A percentile compares a stretch with the other conserved stretches of the same genome.
These are phyloP conservation scores for Drosophila emarginata DNA, from an alignment of 2,888 invertebrate species.

Conservation along the genomic window DNA sequence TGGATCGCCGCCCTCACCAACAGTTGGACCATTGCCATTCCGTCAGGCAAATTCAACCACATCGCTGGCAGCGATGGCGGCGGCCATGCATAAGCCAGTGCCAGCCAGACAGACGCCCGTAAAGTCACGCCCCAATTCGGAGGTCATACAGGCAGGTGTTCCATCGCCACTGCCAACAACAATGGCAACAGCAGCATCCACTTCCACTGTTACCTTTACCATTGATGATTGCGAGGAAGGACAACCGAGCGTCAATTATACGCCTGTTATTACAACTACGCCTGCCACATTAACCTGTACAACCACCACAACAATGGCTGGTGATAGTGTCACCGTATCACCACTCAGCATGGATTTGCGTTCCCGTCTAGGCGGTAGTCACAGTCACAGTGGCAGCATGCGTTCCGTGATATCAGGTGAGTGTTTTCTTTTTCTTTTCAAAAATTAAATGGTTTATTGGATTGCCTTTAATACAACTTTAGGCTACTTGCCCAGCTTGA, in stretches of 20 bases:
- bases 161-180: constrained; percentile 34
- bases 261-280: constrained; percentile 40
- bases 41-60: constrained; percentile 70
- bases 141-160: constrained; percentile 60
- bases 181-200: constrained; percentile 43
- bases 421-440: constrained; percentile 42
- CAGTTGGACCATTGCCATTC: constrained; percentile 47
- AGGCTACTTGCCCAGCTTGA: constrained; percentile 75
- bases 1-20: constrained; percentile 44
- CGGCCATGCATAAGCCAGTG: constrained; percentile 57
- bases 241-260: constrained; percentile 1
- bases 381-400: constrained; percentile 79
- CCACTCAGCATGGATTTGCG: constrained; percentile 69
- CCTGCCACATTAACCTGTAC: constrained; percentile 59
- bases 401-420: constrained; percentile 82
- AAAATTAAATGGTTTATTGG: too few relatives aligned
- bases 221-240: constrained; percentile 59
- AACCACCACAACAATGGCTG: constrained; percentile 67
- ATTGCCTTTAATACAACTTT: constrained; percentile 1
- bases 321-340: constrained; percentile 46
- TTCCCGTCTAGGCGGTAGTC: constrained; percentile 61
- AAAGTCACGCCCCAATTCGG: constrained; percentile 67
- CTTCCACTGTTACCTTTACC: constrained; percentile 71
- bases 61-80: constrained; percentile 69
- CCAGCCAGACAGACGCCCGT: constrained; percentile 44